A percentile compares a stretch with the other conserved stretches of the same genome.
These are phyloP conservation scores for Poeciliopsis turneri DNA, from an alignment of 2,797 vertebrate species.

Conservation along the genomic window DNA sequence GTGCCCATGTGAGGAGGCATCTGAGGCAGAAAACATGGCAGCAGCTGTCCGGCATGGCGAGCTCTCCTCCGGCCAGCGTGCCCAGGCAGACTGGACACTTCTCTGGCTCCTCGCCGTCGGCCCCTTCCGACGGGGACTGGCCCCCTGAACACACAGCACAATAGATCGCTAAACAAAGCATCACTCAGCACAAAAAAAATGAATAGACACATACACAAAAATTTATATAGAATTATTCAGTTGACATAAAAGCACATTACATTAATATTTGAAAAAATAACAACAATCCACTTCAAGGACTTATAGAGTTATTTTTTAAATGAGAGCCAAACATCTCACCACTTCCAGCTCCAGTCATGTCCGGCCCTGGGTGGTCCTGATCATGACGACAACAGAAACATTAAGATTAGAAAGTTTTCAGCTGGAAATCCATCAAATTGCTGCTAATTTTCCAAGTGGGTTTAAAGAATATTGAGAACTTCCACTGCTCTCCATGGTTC, in stretches of 20 bases:
- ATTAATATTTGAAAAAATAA: not conserved
- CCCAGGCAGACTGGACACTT: slow-evolving; percentile 94
- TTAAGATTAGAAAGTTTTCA: not conserved
- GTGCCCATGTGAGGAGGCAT: slow-evolving; percentile 96
- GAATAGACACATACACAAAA: too few relatives aligned
- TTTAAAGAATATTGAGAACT: not conserved
- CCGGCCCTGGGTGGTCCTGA: slow-evolving; percentile 49
- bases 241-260: not conserved
- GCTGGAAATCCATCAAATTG: not conserved
- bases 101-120: slow-evolving; percentile 79
- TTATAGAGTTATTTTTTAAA: not conserved
- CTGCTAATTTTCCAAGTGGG: not conserved
- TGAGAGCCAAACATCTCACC: slow-evolving; percentile 48
- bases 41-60: slow-evolving; percentile 92
- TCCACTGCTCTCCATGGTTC: not conserved
- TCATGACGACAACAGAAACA: slow-evolving; percentile 45
- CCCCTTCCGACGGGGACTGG: slow-evolving; percentile 70
- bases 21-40: slow-evolving; percentile 92
- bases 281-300: not conserved
- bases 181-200: not conserved
- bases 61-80: slow-evolving; percentile 82
- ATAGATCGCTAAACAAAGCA: not conserved
- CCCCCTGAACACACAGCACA: slow-evolving; percentile 51
- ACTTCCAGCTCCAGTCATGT: slow-evolving; percentile 77
- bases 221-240: not conserved